phyloP scores from a whole-genome alignment of 2,888 invertebrate genomes.

The Phragmatobia fuliginosa region DNA sequence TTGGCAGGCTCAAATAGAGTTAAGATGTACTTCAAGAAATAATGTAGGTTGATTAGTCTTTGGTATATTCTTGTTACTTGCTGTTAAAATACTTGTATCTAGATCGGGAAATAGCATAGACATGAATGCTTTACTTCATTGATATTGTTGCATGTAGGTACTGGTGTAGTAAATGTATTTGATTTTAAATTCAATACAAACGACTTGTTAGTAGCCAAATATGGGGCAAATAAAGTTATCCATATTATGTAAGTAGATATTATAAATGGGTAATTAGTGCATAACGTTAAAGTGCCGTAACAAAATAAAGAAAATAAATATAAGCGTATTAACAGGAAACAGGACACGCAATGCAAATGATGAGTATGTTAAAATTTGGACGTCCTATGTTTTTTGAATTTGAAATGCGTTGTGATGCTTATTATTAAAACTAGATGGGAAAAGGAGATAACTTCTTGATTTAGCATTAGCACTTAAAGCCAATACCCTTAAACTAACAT shows the following conservation, averaged over 20 bases:
- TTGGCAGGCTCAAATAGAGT: too few relatives aligned
- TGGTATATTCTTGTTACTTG: neutral
- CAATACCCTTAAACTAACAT: neutral
- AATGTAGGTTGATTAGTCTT: neutral
- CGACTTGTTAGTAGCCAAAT: neutral
- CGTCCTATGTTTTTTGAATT: neutral
- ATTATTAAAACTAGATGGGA: neutral
- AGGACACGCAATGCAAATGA: neutral
- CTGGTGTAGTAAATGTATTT: neutral
- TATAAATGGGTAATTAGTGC: neutral
- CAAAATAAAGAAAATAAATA: neutral
- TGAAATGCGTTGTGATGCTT: neutral
- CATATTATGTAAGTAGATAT: neutral
- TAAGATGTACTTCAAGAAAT: neutral
- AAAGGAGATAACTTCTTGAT: neutral
- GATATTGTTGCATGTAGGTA: too few relatives aligned
- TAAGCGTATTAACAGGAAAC: neutral
- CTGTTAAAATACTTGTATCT: neutral
- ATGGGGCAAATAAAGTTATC: neutral
- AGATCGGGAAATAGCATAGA: too few relatives aligned
- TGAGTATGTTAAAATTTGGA: neutral
- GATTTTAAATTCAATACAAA: neutral
- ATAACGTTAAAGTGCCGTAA: neutral
- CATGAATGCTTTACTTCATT: too few relatives aligned
- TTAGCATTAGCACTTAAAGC: neutral